A percentile compares a stretch with the other conserved stretches of the same genome.
phyloP scores from a whole-genome alignment of 2,113 vertebrate species.

The Rallus limicola region DNA sequence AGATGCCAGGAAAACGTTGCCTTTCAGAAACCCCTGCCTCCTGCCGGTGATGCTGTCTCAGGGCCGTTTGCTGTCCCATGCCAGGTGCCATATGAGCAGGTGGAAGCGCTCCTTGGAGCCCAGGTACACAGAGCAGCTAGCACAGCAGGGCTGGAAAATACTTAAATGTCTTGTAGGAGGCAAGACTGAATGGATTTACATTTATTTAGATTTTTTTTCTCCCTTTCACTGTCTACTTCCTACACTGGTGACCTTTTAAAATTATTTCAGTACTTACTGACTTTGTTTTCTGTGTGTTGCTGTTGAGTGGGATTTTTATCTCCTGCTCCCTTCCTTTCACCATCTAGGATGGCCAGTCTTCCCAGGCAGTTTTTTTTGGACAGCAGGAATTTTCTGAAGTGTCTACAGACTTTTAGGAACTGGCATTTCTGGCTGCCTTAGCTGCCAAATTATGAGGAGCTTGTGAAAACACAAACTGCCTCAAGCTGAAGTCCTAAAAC shows the following conservation, averaged over 20 bases:
- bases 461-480: background rate
- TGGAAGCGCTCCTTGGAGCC: background rate
- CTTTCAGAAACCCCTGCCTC: background rate
- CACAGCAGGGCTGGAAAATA: background rate
- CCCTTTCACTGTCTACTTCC: background rate
- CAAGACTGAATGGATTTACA: constrained; percentile 38
- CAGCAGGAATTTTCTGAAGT: background rate
- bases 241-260: constrained; percentile 19
- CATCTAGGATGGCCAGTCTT: background rate
- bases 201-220: background rate
- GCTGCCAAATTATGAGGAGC: background rate
- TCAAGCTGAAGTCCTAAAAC: background rate
- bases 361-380: background rate
- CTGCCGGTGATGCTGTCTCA: background rate
- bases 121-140: background rate
- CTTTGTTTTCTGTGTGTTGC: background rate
- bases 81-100: accelerated
- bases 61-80: background rate
- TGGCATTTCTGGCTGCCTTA: background rate
- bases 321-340: background rate
- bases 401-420: background rate
- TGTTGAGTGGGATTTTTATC: background rate
- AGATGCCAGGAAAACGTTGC: background rate
- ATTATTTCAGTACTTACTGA: background rate
- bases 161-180: constrained; percentile 23